These are phyloP conservation scores for Balaeniceps rex DNA, from an alignment of 2,113 vertebrate species.

Conservation along the genomic window DNA sequence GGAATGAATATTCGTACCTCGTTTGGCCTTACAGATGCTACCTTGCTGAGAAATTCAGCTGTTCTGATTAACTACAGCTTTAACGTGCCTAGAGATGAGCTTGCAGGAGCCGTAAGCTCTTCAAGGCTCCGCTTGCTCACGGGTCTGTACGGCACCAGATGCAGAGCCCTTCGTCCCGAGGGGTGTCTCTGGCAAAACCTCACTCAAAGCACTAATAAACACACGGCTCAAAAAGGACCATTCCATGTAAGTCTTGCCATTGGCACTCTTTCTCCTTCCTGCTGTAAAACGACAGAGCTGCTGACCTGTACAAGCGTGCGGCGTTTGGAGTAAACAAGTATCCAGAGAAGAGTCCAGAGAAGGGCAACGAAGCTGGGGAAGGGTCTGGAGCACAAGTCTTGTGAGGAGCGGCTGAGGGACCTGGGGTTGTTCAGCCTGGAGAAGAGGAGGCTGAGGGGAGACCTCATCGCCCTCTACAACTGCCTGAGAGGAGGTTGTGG, in stretches of 20 bases:
- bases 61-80: background rate
- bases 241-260: background rate
- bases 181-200: background rate
- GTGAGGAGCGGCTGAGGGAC: no score
- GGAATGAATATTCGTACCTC: background rate
- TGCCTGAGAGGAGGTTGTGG: no score
- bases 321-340: background rate
- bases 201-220: background rate
- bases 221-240: background rate
- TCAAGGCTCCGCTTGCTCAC: background rate
- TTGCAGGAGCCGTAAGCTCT: background rate
- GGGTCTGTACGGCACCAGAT: background rate
- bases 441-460: no score
- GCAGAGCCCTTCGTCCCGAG: background rate
- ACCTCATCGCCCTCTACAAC: no score
- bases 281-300: background rate
- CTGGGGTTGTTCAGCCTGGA: no score
- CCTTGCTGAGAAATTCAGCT: background rate
- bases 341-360: no score
- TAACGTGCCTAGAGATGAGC: background rate
- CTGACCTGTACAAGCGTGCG: no score
- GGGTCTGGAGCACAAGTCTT: no score
- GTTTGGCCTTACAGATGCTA: background rate
- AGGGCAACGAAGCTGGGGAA: no score
- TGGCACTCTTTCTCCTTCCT: background rate